Conservation (phyloP, 2,797 vertebrate species). For the Pipistrellus pipistrellus region DNA sequence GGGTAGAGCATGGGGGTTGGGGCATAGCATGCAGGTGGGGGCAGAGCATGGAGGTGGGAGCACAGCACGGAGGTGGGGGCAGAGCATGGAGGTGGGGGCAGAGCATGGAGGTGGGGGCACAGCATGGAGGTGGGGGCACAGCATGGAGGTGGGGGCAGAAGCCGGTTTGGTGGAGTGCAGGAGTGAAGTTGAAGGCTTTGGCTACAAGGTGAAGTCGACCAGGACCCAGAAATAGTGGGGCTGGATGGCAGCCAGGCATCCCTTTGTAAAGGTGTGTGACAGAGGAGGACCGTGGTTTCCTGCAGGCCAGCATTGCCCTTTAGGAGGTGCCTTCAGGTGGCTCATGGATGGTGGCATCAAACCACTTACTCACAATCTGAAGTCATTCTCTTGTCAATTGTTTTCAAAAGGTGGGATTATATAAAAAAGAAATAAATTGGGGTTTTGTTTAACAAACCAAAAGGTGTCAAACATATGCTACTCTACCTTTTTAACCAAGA, state of each 20-base stretch:
- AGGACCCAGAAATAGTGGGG: neutral
- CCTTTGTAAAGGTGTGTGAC: neutral
- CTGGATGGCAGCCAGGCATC: no score
- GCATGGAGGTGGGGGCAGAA: neutral
- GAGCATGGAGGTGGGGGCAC: no score
- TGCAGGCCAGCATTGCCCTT: neutral
- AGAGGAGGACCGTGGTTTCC: neutral
- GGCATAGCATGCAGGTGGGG: no score
- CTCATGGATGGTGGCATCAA: rapidly evolving
- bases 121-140: neutral
- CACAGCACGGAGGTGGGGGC: no score
- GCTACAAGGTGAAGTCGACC: neutral
- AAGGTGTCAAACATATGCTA: neutral
- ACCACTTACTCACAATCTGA: neutral
- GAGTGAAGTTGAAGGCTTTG: no score
- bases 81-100: no score
- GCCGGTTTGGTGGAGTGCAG: rapidly evolving
- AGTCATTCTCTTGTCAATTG: neutral
- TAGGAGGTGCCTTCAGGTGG: no score
- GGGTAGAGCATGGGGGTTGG: no score
- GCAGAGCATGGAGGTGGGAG: no score
- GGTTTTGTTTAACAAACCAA: neutral
- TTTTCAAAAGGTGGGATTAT: neutral
- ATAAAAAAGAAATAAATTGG: neutral
- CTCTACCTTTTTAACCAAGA: neutral